These are phyloP conservation scores for Strigamia transsilvanica DNA, from an alignment of 2,888 invertebrate species.

Conservation along the genomic window DNA sequence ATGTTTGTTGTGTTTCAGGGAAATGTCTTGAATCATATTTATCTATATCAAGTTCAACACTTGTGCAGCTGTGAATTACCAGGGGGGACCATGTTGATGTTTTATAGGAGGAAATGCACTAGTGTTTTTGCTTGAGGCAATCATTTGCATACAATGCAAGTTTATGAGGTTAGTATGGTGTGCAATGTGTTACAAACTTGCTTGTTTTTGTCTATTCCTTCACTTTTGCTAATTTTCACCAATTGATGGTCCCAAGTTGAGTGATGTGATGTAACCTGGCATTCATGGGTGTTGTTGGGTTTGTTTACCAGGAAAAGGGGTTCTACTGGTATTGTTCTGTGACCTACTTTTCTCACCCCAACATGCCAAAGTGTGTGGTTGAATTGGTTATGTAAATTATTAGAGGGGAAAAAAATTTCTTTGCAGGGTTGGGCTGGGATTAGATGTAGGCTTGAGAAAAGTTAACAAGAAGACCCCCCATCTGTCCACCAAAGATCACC, in stretches of 20 bases:
- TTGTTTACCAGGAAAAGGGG: background rate
- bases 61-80: constrained; percentile 27
- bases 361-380: background rate
- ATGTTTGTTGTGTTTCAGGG: background rate
- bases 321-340: background rate
- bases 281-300: too few relatives aligned
- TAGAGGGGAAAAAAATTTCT: background rate
- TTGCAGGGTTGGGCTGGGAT: too few relatives aligned
- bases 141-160: constrained; percentile 32
- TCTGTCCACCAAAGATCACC: too few relatives aligned
- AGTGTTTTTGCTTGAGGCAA: background rate
- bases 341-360: background rate
- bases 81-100: too few relatives aligned
- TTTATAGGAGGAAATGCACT: background rate
- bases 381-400: background rate
- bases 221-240: too few relatives aligned
- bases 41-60: background rate
- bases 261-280: too few relatives aligned
- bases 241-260: too few relatives aligned
- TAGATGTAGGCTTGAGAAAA: too few relatives aligned
- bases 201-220: background rate
- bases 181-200: background rate
- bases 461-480: too few relatives aligned
- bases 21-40: constrained; percentile 2
- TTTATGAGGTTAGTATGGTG: constrained; percentile 23